Evolutionary conservation across 1,140 invertebrate genomes (phyloP).

Genomic region (Babylonia areolata): DNA sequence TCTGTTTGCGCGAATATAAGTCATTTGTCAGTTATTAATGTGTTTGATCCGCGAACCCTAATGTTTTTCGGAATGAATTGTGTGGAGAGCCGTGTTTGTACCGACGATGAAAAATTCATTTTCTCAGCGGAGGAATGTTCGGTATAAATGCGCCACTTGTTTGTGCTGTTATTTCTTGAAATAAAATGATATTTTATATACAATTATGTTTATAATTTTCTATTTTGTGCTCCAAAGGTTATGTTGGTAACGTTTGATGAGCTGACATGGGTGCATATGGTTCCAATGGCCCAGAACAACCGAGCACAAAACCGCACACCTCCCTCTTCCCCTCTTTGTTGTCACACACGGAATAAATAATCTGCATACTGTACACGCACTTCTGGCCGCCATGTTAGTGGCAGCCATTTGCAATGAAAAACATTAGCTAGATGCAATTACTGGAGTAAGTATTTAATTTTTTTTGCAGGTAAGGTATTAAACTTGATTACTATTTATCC

Average conservation of each 20-base stretch:
- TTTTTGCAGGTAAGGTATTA: constrained; percentile 53
- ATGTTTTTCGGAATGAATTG: constrained; percentile 22
- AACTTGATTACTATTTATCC: not conserved
- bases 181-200: constrained; percentile 4
- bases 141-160: constrained; percentile 49
- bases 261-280: not conserved
- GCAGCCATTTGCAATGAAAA: constrained; percentile 60
- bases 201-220: not conserved
- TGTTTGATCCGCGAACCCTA: constrained; percentile 7
- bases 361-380: constrained; percentile 66
- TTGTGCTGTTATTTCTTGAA: constrained; percentile 28
- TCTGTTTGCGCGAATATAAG: not conserved
- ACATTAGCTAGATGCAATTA: constrained; percentile 48
- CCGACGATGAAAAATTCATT: constrained; percentile 43
- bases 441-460: constrained; percentile 47
- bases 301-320: constrained; percentile 44
- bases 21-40: not conserved
- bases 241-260: constrained; percentile 2
- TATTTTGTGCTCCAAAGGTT: not conserved
- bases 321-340: constrained; percentile 39
- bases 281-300: constrained; percentile 7
- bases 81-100: not conserved
- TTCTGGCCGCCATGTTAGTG: constrained; percentile 65
- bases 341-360: constrained; percentile 52
- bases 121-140: constrained; percentile 54